Percentiles rank a stretch among this genome's conserved stretches.
Evolutionary conservation across 2,113 vertebrate species (phyloP).

Genomic region (Lepisosteus oculatus): DNA sequence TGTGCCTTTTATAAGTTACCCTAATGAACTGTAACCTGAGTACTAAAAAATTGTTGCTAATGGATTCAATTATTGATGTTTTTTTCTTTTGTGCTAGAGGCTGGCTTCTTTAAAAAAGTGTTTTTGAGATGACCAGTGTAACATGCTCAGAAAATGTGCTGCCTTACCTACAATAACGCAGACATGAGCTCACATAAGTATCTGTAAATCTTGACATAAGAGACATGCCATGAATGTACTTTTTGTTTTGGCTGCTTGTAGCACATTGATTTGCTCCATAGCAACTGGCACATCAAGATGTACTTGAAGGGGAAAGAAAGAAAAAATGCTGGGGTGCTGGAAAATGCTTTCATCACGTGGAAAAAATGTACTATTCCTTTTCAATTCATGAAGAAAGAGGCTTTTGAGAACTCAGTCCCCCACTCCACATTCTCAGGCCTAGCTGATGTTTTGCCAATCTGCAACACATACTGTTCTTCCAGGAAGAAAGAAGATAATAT

Average conservation of each 20-base stretch:
- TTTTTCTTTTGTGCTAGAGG: neutral
- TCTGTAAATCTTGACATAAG: conserved; percentile 19
- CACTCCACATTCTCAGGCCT: neutral
- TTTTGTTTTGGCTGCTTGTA: conserved; percentile 29
- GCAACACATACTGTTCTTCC: neutral
- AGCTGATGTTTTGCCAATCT: neutral
- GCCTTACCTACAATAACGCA: conserved; percentile 16
- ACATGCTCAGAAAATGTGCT: conserved; percentile 12
- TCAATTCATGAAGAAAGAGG: neutral
- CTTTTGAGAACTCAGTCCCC: conserved; percentile 6
- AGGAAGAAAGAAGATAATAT: neutral
- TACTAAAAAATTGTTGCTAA: too few relatives aligned
- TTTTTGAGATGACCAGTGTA: conserved; percentile 26
- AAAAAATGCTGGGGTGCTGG: conserved; percentile 13
- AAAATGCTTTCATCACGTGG: conserved; percentile 16
- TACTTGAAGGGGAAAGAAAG: conserved; percentile 10
- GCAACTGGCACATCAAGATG: conserved; percentile 26
- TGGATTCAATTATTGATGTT: neutral
- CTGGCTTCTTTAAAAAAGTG: neutral
- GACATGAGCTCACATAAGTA: conserved; percentile 26
- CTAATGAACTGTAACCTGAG: too few relatives aligned
- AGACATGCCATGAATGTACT: conserved; percentile 15
- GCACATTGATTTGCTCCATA: conserved; percentile 10
- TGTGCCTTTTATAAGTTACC: too few relatives aligned
- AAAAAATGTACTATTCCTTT: conserved; percentile 21